Conservation (phyloP, 2,113 vertebrate species). For the Bubalus kerabau region DNA sequence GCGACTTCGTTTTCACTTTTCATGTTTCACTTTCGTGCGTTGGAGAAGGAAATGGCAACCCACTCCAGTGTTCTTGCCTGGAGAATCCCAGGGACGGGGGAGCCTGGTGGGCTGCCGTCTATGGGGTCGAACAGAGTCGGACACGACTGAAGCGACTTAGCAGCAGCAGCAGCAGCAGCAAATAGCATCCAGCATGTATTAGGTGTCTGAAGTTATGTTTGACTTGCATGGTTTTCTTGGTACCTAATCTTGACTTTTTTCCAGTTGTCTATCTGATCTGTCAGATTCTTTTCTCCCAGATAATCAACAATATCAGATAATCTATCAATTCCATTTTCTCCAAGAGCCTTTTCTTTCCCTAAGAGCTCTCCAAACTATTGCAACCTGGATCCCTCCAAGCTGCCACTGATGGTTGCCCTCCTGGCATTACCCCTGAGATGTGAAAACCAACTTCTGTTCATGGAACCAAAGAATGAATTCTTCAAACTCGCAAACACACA, state of each 20-base stretch:
- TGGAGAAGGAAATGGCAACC: too few relatives aligned
- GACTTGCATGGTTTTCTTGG: background rate
- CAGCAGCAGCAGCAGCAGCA: too few relatives aligned
- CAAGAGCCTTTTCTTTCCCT: background rate
- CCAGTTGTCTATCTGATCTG: background rate
- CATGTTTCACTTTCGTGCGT: too few relatives aligned
- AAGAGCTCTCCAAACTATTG: background rate
- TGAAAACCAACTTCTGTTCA: background rate
- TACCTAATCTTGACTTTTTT: background rate
- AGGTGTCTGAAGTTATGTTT: background rate
- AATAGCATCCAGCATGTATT: background rate
- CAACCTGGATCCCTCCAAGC: background rate
- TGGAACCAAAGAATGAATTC: background rate
- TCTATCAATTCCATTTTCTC: background rate
- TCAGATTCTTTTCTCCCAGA: background rate
- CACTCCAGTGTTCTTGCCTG: too few relatives aligned
- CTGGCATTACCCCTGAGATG: background rate
- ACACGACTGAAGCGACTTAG: accelerated
- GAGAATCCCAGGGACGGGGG: too few relatives aligned
- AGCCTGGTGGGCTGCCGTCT: too few relatives aligned
- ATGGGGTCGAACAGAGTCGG: too few relatives aligned
- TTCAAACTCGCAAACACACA: background rate
- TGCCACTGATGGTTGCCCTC: background rate
- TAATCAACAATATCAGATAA: background rate
- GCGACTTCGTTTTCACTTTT: too few relatives aligned